Evolutionary conservation across 2,888 invertebrate genomes (phyloP), one percentile per base, ranked within the genome.

Genomic region (Leptogaster cylindrica): DNA sequence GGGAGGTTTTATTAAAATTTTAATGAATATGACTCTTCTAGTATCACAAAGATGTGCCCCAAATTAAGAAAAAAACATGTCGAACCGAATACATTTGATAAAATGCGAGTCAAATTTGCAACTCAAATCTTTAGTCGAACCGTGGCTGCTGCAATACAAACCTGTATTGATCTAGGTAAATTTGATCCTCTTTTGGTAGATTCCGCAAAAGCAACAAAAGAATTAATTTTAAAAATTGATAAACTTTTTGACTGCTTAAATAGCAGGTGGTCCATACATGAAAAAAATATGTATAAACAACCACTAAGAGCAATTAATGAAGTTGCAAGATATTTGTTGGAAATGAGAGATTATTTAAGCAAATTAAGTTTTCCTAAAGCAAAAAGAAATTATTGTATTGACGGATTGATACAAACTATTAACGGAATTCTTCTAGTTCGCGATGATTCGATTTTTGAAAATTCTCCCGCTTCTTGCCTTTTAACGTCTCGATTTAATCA

Each of bases 401-500:
- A 48, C 23, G 48, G 48, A 20, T 20, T 48, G 23, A 23, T 48
- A 48, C 48, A 48, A 48, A 48, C 48, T 5, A 20, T 48, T 18
- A 48, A 48, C n/a, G 48, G 18, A 48, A 23, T 48, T 46, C 14
- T 46, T 46, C 2, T 46, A 18, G 2, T 46, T 10, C 16, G 16
- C 2, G 14, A 46, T 16, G 46, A 46, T 10, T 5, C 18, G 18
- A 16, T 48, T 20, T n/a, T 20, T 5, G 23, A 48, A 48, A 23
- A 48, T 5, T 18, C 23, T 20, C 16, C 16, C 20, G 23, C 23
- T 6, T 20, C 16, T 20, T 48, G 23, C 20, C 16, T 48, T 48
- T 48, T 48, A 23, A 48, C 48, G n/a, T 20, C 16, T 48, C 48
- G 48, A 3, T 8, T 48, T 20, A 48, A 48, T 48, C 48, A 48